phyloP scores from a whole-genome alignment of 2,797 vertebrate genomes.

The Epinephelus malabaricus region DNA sequence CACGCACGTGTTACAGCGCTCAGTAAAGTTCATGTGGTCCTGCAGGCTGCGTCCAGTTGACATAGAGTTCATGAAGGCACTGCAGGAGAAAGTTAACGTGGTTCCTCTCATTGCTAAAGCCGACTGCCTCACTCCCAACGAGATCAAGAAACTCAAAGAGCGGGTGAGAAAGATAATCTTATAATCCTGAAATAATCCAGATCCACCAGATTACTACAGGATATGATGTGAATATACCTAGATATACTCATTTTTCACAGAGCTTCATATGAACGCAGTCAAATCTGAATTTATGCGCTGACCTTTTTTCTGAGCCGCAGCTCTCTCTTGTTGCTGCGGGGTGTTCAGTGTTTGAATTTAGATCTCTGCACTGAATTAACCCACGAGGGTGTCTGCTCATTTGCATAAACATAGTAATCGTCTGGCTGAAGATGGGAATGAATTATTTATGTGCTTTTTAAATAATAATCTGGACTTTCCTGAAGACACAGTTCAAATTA shows the following conservation, averaged over 20 bases:
- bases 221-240: background rate
- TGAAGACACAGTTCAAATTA: background rate
- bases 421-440: background rate
- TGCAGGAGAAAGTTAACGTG: conserved; percentile 96
- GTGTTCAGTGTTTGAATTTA: background rate
- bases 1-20: background rate
- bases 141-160: conserved; percentile 96
- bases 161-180: conserved; percentile 83
- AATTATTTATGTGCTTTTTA: background rate
- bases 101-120: conserved; percentile 96
- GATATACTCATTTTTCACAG: background rate
- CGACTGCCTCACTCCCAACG: conserved; percentile 92
- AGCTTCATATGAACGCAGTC: background rate
- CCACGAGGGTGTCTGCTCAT: background rate
- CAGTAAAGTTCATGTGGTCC: background rate
- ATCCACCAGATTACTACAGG: background rate
- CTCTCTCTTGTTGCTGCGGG: background rate
- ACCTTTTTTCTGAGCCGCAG: background rate
- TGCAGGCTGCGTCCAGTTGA: conserved; percentile 93
- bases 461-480: background rate
- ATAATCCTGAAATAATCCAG: background rate
- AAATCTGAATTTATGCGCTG: background rate
- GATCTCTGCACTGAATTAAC: background rate
- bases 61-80: conserved; percentile 96
- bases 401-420: background rate